phyloP scores from a whole-genome alignment of 2,113 vertebrate species.

The Ctenodactylus gundi region DNA sequence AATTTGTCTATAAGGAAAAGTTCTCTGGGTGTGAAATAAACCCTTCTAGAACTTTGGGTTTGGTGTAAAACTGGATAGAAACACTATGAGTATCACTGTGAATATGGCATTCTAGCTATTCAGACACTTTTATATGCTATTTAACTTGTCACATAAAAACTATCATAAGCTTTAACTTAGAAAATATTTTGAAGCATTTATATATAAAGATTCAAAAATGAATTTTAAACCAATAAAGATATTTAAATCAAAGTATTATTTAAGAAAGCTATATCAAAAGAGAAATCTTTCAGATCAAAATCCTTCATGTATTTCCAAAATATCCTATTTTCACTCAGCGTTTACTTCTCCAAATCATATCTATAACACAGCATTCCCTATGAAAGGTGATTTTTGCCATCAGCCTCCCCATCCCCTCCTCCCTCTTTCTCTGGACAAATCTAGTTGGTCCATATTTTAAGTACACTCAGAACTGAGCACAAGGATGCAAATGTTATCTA shows the following conservation, averaged over 20 bases:
- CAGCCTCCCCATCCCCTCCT: not conserved
- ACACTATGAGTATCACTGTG: not conserved
- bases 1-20: not conserved
- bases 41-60: not conserved
- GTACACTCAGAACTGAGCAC: conserved; percentile 26
- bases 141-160: conserved; percentile 18
- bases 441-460: not conserved
- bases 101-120: not conserved
- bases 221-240: conserved; percentile 4
- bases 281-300: not conserved
- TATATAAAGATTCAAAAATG: not conserved
- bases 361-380: not conserved
- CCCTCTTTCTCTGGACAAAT: not conserved
- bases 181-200: conserved; percentile 35
- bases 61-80: conserved; percentile 34
- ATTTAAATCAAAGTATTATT: conserved; percentile 40
- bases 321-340: not conserved
- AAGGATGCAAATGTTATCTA: not conserved
- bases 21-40: not conserved
- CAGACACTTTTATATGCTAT: not conserved
- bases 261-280: not conserved
- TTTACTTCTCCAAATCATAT: not conserved
- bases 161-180: not conserved
- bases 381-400: not conserved
- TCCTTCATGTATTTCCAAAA: conserved; percentile 3